Base-by-base conservation (phyloP, 2,888 invertebrate species). In the Molorchus minor region DNA sequence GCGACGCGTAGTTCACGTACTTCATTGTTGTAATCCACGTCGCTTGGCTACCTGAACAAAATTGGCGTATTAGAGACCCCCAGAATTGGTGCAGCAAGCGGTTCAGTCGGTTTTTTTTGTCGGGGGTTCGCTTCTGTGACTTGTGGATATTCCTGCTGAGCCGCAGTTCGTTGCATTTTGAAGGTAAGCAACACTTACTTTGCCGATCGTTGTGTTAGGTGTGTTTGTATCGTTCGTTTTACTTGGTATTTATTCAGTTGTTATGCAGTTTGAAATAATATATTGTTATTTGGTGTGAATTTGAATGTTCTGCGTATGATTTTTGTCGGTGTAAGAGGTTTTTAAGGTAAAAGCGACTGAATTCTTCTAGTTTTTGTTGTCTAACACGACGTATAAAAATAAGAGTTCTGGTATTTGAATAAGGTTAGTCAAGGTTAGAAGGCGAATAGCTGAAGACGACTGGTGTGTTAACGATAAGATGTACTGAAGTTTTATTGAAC, bases 161-260 rank as follows among this genome's bases (percentile, higher is more conserved):
- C 36, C 8, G 7, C 38, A 17, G 56, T 51, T 55, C 56, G 21
- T 38, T 40, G 15, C 49, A 38, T 41, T 46, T 54, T 62, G 62
- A 62, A 62, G 62, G 62, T 59, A 58, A 59, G 51, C 62, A 56
- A 62, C 62, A 58, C 58, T 62, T 54, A 56, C 58, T 62, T 46
- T 35, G 49, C 45, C 54, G 41, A 29, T 33, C 45, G 36, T 38
- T 16, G 17, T 15, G 43, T 43, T 62, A 56, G 62, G 62, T 55
- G 62, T 62, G 62, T 56, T 61, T 25, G 44, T 58, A 58, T 47
- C 53, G 15, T 33, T 29, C 44, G 53, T 56, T 38, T 58, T 59
- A 20, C 33, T 51, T 53, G 53, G 53, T 44, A 53, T 13, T 41
- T 56, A 13, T 20, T 3, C 20, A 10, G 44, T 19, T 33, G 36